Evolutionary conservation across 2,888 invertebrate genomes (phyloP).

Genomic region (Campaea margaritaria): DNA sequence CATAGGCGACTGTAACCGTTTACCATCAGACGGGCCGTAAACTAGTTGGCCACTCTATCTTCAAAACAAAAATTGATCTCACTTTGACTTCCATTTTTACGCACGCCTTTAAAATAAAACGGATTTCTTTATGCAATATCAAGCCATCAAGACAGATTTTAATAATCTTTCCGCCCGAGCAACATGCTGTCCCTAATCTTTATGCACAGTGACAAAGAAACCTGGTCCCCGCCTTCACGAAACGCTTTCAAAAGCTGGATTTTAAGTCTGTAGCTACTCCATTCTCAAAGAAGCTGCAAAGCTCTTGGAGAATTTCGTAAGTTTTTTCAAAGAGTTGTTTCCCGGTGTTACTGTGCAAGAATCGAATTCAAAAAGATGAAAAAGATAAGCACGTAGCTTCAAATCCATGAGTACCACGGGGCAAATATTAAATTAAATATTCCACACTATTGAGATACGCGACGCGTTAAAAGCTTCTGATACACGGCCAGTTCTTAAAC

Average conservation of each 20-base stretch:
- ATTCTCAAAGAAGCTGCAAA: conserved; percentile 22
- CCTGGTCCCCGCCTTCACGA: conserved; percentile 7
- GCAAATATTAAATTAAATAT: too few species aligned
- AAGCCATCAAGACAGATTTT: background rate
- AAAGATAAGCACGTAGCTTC: too few species aligned
- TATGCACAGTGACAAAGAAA: conserved; percentile 19
- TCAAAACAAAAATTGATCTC: background rate
- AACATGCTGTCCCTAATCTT: conserved; percentile 8
- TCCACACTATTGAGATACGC: too few species aligned
- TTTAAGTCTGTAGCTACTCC: conserved; percentile 5
- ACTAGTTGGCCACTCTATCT: too few species aligned
- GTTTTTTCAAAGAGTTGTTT: conserved; percentile 4
- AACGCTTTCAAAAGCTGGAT: conserved; percentile 23
- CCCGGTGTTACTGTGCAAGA: too few species aligned
- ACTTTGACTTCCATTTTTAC: background rate
- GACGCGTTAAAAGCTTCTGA: too few species aligned
- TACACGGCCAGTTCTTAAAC: too few species aligned
- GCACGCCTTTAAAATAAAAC: background rate
- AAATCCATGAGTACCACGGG: too few species aligned
- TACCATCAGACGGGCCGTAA: too few species aligned
- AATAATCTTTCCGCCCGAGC: background rate
- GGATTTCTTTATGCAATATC: background rate
- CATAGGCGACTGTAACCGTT: too few species aligned
- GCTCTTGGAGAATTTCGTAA: conserved; percentile 11
- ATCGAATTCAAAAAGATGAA: too few species aligned